Evolutionary conservation across 2,113 vertebrate species (phyloP).

Genomic region (Albula glossodonta): DNA sequence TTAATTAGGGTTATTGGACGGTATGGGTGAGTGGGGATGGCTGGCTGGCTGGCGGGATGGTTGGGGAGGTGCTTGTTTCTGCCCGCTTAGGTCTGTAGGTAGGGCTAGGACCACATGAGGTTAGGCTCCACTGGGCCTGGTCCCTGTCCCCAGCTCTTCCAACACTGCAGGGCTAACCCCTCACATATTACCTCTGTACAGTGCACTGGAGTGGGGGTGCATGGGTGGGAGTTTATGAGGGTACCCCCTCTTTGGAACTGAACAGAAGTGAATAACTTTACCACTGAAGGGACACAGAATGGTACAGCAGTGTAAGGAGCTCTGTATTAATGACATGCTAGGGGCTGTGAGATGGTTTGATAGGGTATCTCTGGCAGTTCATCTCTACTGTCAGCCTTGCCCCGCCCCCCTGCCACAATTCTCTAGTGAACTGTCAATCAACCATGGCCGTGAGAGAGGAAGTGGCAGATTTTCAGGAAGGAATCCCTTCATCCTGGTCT

Average conservation of each 20-base stretch:
- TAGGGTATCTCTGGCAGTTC: not conserved
- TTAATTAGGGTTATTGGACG: constrained; percentile 15
- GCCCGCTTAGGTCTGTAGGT: not conserved
- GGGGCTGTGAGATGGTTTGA: not conserved
- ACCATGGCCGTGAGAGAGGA: not conserved
- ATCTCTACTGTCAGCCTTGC: not conserved
- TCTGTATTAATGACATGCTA: not conserved
- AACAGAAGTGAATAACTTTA: not conserved
- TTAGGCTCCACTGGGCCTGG: not conserved
- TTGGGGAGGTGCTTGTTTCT: not conserved
- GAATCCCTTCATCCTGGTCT: not conserved
- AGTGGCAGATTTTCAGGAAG: not conserved
- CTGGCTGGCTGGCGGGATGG: not conserved
- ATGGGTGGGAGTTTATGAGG: not conserved
- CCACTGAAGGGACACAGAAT: not conserved
- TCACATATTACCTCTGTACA: not conserved
- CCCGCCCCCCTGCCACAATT: not conserved
- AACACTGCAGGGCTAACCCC: not conserved
- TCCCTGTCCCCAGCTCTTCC: not conserved
- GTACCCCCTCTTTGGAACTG: not conserved
- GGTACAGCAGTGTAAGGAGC: not conserved
- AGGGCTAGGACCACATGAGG: not conserved
- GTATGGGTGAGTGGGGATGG: not conserved
- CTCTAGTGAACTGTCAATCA: constrained; percentile 5
- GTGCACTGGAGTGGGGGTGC: not conserved